phyloP scores from a whole-genome alignment of 1,140 invertebrate species.

The Philopotamus ludificatus region DNA sequence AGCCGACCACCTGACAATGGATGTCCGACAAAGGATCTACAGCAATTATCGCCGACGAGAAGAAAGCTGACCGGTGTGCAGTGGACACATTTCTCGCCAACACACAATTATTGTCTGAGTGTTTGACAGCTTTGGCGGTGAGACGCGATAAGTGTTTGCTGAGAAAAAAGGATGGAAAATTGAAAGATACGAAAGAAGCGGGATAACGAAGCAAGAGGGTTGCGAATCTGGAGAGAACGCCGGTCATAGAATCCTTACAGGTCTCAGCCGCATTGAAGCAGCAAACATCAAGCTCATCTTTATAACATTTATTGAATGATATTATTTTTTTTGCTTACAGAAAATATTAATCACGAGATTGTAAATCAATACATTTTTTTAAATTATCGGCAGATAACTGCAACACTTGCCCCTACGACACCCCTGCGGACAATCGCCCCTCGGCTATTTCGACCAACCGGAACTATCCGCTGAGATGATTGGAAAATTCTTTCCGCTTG shows the following conservation, averaged over 20 bases:
- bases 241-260: too few relatives aligned
- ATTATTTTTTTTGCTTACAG: neutral
- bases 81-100: constrained; percentile 12
- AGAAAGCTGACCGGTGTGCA: neutral
- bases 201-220: constrained; percentile 3
- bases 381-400: constrained; percentile 1
- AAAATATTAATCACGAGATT: neutral
- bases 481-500: constrained; percentile 40
- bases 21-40: constrained; percentile 32
- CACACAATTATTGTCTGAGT: constrained; percentile 31
- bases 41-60: constrained; percentile 19
- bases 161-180: constrained; percentile 17
- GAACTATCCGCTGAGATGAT: constrained; percentile 31
- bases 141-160: constrained; percentile 5
- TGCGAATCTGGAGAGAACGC: neutral
- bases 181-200: constrained; percentile 22
- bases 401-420: neutral
- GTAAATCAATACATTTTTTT: too few relatives aligned
- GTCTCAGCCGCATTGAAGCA: neutral
- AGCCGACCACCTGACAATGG: constrained; percentile 14
- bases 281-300: too few relatives aligned
- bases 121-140: constrained; percentile 20
- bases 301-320: neutral
- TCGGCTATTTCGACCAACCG: constrained; percentile 13
- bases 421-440: constrained; percentile 20